phyloP scores from a whole-genome alignment of 1,140 invertebrate genomes.

The Heterodera carotae region DNA sequence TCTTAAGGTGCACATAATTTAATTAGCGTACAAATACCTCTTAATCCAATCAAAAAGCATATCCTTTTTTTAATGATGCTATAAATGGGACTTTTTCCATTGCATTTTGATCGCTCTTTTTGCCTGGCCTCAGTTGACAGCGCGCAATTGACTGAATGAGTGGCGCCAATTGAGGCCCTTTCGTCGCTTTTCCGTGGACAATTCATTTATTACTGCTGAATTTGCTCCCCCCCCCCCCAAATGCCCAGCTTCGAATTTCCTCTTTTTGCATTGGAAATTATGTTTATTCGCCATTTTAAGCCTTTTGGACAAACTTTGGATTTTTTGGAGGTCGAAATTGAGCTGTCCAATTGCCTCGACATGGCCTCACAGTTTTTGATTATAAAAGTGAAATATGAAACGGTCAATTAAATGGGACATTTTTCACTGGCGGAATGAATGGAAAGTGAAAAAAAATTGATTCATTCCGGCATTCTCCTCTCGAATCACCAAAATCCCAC shows the following conservation, averaged over 20 bases:
- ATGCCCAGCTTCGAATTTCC: background rate
- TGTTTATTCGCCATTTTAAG: slow-evolving; percentile 10
- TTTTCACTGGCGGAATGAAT: background rate
- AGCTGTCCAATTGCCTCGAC: background rate
- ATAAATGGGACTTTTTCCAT: too few species aligned
- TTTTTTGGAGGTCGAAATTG: slow-evolving; percentile 1
- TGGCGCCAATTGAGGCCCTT: too few species aligned
- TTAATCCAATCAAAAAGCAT: too few species aligned
- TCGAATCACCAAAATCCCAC: background rate
- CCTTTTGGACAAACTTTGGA: slow-evolving; percentile 9
- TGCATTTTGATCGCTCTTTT: too few species aligned
- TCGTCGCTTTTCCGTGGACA: background rate
- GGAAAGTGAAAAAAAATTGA: background rate
- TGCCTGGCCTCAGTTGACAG: too few species aligned
- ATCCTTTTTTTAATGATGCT: too few species aligned
- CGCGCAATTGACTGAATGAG: too few species aligned
- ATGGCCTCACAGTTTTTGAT: background rate
- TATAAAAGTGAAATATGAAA: background rate
- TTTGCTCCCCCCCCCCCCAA: background rate
- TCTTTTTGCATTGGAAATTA: background rate
- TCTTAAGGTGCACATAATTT: background rate
- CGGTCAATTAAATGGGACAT: background rate
- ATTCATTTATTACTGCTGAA: background rate
- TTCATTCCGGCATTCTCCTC: background rate
- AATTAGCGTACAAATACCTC: background rate